A percentile compares a stretch with the other conserved stretches of the same genome.
Conservation (phyloP, 2,797 vertebrate species). For the Morelia viridis region DNA sequence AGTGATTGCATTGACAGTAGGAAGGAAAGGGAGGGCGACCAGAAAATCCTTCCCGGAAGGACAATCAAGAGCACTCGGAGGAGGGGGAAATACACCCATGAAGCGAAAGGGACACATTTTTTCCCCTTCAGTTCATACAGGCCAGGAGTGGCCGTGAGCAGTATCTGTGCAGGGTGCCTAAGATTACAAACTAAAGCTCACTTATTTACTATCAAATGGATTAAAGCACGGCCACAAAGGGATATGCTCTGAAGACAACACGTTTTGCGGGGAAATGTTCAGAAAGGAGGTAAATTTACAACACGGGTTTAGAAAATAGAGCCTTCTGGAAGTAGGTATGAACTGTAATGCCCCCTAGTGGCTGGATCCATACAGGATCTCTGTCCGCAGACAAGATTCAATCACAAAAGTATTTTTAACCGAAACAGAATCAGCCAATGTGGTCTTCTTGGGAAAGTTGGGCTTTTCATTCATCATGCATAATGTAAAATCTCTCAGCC, state of each 20-base stretch:
- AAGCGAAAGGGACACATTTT: not conserved
- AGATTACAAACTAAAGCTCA: not conserved
- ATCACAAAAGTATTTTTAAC: not conserved
- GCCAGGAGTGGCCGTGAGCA: too few species aligned
- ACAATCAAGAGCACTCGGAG: not conserved
- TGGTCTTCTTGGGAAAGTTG: not conserved
- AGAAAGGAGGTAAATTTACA: not conserved
- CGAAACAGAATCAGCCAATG: not conserved
- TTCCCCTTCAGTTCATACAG: not conserved
- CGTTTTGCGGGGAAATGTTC: not conserved
- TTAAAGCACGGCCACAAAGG: not conserved
- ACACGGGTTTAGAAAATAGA: not conserved
- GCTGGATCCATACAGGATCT: not conserved
- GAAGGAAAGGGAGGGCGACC: not conserved
- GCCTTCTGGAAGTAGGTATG: not conserved
- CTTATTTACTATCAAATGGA: not conserved
- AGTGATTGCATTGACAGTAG: not conserved
- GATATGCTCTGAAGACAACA: not conserved
- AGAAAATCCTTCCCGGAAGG: not conserved
- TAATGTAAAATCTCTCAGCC: not conserved
- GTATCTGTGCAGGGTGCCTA: not conserved
- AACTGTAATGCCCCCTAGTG: constrained; percentile 23
- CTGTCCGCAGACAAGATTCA: not conserved
- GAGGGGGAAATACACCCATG: not conserved
- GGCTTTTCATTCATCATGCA: not conserved